Percentiles rank a stretch among this genome's conserved stretches.
These are phyloP conservation scores for Hippocampus mohnikei DNA, from an alignment of 2,113 vertebrate species.

Conservation along the genomic window DNA sequence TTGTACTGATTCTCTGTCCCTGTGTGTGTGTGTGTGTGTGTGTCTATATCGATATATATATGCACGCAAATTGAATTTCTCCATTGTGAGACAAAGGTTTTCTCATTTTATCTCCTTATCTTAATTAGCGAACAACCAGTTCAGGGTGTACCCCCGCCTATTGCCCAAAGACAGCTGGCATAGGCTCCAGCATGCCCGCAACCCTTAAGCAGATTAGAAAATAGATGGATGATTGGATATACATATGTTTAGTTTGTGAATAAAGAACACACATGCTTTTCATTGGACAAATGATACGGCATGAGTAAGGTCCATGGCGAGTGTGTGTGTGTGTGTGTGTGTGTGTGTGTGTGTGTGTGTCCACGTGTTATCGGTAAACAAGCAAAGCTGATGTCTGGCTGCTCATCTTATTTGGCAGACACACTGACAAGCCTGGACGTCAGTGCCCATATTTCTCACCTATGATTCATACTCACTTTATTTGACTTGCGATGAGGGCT, in stretches of 20 bases:
- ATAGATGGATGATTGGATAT: too few species aligned
- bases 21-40: too few species aligned
- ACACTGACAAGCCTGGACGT: conserved; percentile 48
- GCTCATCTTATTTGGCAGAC: conserved; percentile 28
- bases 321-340: conserved; percentile 6
- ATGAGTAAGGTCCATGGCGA: background rate
- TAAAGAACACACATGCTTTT: background rate
- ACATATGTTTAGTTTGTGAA: background rate
- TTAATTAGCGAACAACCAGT: too few species aligned
- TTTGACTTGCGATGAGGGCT: conserved; percentile 47
- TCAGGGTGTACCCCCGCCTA: too few species aligned
- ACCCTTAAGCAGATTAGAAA: too few species aligned
- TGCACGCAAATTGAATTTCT: too few species aligned
- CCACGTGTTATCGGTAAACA: conserved; percentile 56
- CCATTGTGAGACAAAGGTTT: too few species aligned
- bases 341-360: conserved; percentile 19
- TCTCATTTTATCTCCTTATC: too few species aligned
- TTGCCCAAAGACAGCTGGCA: too few species aligned
- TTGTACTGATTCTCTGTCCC: background rate
- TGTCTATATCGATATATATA: too few species aligned
- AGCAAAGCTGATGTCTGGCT: conserved; percentile 42
- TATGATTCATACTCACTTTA: conserved; percentile 57
- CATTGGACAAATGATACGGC: background rate
- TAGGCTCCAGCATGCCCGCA: too few species aligned
- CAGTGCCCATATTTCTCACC: conserved; percentile 55